Evolutionary conservation across 2,888 invertebrate species (phyloP).

Genomic region (Colostygia pectinataria): DNA sequence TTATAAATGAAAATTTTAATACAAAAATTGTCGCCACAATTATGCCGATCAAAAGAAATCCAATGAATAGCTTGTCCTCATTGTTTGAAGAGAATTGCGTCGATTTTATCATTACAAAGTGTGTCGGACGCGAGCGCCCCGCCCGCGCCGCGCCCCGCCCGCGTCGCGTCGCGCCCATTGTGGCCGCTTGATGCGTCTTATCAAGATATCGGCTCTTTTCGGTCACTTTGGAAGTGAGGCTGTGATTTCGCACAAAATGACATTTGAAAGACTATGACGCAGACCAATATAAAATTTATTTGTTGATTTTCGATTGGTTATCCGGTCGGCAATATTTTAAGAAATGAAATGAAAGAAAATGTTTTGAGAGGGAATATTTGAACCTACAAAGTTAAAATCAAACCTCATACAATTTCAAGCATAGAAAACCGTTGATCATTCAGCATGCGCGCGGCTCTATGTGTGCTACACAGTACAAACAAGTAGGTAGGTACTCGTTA

Average conservation of each 20-base stretch:
- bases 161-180: slow-evolving; percentile 1
- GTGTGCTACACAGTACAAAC: background rate
- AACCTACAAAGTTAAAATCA: no score
- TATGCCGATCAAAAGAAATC: slow-evolving; percentile 1
- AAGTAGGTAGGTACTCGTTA: background rate
- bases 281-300: background rate
- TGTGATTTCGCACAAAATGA: background rate
- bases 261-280: background rate
- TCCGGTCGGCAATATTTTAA: background rate
- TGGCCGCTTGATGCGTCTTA: background rate
- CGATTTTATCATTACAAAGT: slow-evolving; percentile 2
- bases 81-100: slow-evolving; percentile 11
- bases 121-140: background rate
- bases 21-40: background rate
- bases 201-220: slow-evolving; percentile 8
- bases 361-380: background rate
- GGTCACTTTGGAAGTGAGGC: background rate
- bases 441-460: background rate
- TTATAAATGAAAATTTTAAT: no score
- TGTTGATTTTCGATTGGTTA: background rate
- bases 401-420: no score
- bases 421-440: no score
- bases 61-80: slow-evolving; percentile 6
- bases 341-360: no score
- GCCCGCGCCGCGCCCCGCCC: background rate